Percentiles rank a stretch among this genome's conserved stretches.
Evolutionary conservation across 2,113 vertebrate species (phyloP).

Genomic region (Zeus faber): DNA sequence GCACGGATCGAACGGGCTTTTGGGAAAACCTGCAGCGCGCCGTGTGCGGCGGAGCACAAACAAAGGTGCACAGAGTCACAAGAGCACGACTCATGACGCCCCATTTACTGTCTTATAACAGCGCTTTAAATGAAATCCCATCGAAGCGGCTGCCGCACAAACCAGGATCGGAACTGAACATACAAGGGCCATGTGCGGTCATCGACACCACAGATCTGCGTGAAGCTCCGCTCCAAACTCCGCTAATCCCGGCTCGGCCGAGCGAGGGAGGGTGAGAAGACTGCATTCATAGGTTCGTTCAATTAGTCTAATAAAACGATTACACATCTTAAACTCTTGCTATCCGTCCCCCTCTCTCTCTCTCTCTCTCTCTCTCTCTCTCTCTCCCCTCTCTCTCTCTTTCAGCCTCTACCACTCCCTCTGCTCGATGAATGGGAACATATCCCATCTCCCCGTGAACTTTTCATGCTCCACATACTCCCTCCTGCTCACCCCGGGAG

Average conservation of each 20-base stretch:
- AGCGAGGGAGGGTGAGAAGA: conserved; percentile 52
- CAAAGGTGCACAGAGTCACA: too few relatives aligned
- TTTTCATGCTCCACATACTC: conserved; percentile 50
- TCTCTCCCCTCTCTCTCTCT: conserved; percentile 21
- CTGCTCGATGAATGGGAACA: conserved; percentile 51
- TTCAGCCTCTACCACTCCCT: neutral
- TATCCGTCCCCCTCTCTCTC: conserved; percentile 12
- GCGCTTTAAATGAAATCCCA: too few relatives aligned
- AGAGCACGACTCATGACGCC: too few relatives aligned
- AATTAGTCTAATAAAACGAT: conserved; percentile 66
- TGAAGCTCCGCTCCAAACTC: conserved; percentile 31
- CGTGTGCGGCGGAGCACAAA: too few relatives aligned
- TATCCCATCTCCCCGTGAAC: conserved; percentile 55
- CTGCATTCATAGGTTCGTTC: conserved; percentile 41
- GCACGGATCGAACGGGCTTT: too few relatives aligned
- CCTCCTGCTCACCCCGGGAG: conserved; percentile 53
- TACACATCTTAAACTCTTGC: conserved; percentile 57
- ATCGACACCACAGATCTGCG: neutral
- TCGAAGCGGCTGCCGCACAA: too few relatives aligned
- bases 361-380: conserved; percentile 4
- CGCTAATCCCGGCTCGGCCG: conserved; percentile 41
- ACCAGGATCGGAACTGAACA: too few relatives aligned
- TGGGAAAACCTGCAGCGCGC: too few relatives aligned
- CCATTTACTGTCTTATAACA: too few relatives aligned
- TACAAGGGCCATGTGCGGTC: too few relatives aligned